Percentiles rank a stretch among this genome's conserved stretches.
phyloP scores from a whole-genome alignment of 1,140 invertebrate genomes.

The Popillia japonica region DNA sequence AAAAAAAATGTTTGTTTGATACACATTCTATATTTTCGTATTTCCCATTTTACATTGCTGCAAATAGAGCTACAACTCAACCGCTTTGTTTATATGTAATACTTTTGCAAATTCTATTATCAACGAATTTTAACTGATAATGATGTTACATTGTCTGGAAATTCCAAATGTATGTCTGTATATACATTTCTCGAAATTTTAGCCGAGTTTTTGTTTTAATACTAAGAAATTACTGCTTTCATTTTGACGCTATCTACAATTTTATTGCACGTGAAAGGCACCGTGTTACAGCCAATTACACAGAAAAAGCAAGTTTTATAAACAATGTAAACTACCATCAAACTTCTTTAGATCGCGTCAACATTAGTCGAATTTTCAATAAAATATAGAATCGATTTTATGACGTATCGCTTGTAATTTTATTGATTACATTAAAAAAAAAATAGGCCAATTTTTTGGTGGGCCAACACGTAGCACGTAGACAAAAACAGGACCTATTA shows the following conservation, averaged over 20 bases:
- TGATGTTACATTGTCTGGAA: neutral
- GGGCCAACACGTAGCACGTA: neutral
- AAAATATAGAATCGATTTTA: no score
- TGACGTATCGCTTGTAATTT: neutral
- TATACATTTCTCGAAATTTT: no score
- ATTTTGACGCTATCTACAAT: neutral
- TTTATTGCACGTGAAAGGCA: constrained; percentile 1
- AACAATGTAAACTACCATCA: constrained; percentile 16
- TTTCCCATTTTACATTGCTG: no score
- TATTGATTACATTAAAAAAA: neutral
- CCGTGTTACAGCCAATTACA: constrained; percentile 10
- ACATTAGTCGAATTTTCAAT: neutral
- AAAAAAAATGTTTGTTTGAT: no score
- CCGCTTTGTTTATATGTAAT: no score
- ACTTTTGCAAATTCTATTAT: no score
- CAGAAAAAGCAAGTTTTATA: constrained; percentile 11
- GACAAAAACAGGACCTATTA: neutral
- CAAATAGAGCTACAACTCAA: no score
- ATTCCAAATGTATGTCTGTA: neutral
- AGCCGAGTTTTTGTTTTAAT: no score
- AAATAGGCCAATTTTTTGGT: neutral
- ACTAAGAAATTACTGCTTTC: neutral
- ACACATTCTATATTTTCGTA: no score
- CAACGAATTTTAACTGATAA: no score
- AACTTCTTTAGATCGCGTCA: neutral